phyloP scores from a whole-genome alignment of 1,140 invertebrate species.

The Drosophila leontia region DNA sequence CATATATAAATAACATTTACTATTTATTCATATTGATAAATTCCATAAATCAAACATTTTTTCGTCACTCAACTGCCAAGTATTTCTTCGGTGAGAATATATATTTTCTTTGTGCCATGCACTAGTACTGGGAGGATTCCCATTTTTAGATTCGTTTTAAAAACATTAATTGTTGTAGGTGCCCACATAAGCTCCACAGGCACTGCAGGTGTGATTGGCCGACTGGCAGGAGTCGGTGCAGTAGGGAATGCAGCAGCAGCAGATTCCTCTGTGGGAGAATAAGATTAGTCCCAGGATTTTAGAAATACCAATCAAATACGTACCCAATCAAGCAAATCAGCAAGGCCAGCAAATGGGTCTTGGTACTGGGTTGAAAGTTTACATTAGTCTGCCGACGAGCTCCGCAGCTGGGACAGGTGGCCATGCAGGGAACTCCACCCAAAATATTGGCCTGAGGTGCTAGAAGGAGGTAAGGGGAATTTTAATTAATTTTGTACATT shows the following conservation, averaged over 20 bases:
- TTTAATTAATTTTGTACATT: no score
- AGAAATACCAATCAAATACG: slow-evolving; percentile 6
- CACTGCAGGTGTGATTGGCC: slow-evolving; percentile 88
- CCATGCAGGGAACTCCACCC: slow-evolving; percentile 45
- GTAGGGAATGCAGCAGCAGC: slow-evolving; percentile 88
- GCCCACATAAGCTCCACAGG: slow-evolving; percentile 87
- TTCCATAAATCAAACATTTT: neutral
- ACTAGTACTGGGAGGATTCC: neutral
- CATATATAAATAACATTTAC: neutral
- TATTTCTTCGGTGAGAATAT: neutral
- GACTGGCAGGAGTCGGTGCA: slow-evolving; percentile 88
- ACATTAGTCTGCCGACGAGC: slow-evolving; percentile 36
- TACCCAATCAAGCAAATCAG: slow-evolving; percentile 87
- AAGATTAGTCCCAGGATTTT: no score
- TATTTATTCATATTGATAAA: neutral
- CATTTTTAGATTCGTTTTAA: neutral
- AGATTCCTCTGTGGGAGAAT: slow-evolving; percentile 49
- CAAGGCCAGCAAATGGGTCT: slow-evolving; percentile 87
- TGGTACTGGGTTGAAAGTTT: slow-evolving; percentile 85
- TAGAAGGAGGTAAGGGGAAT: neutral
- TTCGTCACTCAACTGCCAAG: neutral
- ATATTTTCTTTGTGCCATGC: neutral
- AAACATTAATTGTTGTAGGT: slow-evolving; percentile 80
- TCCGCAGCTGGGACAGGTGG: slow-evolving; percentile 58
- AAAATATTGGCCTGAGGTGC: slow-evolving; percentile 16